These are phyloP conservation scores for Macquaria australasica DNA, from an alignment of 2,113 vertebrate species.

Conservation along the genomic window DNA sequence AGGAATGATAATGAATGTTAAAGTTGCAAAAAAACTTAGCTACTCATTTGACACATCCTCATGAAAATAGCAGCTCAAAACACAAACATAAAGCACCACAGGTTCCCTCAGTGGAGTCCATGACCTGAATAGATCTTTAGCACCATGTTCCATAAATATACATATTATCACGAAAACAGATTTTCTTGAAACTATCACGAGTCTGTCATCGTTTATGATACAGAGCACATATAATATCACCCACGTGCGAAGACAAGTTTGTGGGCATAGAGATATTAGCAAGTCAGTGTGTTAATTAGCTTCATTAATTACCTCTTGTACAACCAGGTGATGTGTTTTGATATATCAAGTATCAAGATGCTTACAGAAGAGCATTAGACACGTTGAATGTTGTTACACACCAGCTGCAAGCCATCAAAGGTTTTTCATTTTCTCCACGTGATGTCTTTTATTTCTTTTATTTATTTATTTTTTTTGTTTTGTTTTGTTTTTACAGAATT, in stretches of 20 bases:
- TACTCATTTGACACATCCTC: not conserved
- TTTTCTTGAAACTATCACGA: not conserved
- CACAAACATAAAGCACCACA: not conserved
- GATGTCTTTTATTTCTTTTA: not conserved
- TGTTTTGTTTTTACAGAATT: conserved; percentile 85
- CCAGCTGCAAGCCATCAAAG: not conserved
- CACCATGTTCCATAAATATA: conserved; percentile 2
- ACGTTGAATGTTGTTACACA: not conserved
- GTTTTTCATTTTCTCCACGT: not conserved
- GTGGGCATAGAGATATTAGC: not conserved
- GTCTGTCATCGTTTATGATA: not conserved
- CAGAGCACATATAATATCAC: not conserved
- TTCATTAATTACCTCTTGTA: not conserved
- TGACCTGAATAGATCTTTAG: conserved; percentile 24
- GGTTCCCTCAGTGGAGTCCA: conserved; percentile 1
- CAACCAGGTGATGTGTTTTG: not conserved
- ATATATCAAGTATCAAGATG: not conserved
- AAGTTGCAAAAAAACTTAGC: too few relatives aligned
- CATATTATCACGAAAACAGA: not conserved
- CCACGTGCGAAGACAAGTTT: not conserved
- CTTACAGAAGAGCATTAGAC: not conserved
- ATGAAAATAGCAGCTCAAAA: conserved; percentile 14
- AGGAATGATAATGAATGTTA: not conserved
- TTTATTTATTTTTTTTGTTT: not conserved
- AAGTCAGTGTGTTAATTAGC: not conserved